Conservation (phyloP, 2,888 invertebrate species). For the Xestia xanthographa region DNA sequence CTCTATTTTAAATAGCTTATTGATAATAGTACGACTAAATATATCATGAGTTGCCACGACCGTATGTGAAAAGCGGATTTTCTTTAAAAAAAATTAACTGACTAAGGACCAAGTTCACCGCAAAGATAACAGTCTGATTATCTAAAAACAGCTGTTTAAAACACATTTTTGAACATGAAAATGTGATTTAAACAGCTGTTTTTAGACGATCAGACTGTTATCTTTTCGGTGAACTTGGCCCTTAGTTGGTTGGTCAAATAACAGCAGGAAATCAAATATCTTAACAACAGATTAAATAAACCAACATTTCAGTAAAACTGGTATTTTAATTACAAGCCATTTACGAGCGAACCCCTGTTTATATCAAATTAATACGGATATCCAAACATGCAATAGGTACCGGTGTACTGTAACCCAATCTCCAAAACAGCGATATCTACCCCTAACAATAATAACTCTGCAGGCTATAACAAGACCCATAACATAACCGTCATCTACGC, state of each 20-base stretch:
- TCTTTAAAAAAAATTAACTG: background rate
- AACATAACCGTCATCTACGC: background rate
- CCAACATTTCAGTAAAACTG: background rate
- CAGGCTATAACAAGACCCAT: background rate
- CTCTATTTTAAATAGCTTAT: background rate
- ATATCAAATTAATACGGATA: background rate
- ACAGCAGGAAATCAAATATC: background rate
- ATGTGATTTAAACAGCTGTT: no score
- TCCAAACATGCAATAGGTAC: background rate
- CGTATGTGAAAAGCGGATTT: background rate
- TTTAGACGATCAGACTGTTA: no score
- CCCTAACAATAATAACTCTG: background rate
- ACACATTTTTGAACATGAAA: no score
- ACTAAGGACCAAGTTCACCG: no score
- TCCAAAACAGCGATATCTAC: conserved; percentile 2
- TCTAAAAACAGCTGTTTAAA: no score
- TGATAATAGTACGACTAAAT: background rate
- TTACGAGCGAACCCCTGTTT: background rate
- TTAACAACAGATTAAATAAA: background rate
- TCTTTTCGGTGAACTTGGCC: no score
- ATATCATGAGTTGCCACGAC: background rate
- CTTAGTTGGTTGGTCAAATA: background rate
- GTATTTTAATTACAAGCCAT: background rate
- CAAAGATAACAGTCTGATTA: no score
- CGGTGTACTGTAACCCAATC: background rate